Conservation (phyloP, 2,888 invertebrate species). For the Nephrotoma appendiculata region DNA sequence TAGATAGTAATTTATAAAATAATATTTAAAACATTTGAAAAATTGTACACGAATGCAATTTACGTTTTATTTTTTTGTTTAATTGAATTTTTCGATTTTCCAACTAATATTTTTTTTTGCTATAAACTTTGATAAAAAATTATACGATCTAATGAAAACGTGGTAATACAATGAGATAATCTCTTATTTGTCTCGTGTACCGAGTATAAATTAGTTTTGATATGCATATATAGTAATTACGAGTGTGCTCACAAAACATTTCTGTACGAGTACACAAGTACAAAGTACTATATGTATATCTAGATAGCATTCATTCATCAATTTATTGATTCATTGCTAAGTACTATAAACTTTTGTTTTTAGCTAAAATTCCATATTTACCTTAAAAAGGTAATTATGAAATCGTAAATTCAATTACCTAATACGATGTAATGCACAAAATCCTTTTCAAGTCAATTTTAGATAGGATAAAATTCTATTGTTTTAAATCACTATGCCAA, state of each 20-base stretch:
- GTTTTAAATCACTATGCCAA: not conserved
- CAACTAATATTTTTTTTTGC: not conserved
- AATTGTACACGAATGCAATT: not conserved
- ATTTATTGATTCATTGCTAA: not conserved
- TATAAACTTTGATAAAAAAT: not conserved
- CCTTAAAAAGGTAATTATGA: not conserved
- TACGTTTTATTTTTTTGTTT: not conserved
- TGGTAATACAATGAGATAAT: not conserved
- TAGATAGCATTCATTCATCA: not conserved
- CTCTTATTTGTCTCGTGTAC: not conserved
- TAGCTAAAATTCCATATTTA: not conserved
- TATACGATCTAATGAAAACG: not conserved
- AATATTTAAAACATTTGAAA: not conserved
- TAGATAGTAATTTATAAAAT: not conserved
- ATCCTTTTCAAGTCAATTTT: not conserved
- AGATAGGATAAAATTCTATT: not conserved
- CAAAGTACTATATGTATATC: too few species aligned
- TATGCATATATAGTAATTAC: not conserved
- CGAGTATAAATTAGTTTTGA: not conserved
- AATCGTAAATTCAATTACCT: not conserved
- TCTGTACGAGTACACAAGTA: not conserved
- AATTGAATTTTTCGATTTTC: not conserved
- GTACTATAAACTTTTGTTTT: not conserved
- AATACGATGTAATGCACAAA: not conserved
- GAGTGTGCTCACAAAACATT: not conserved